Evolutionary conservation across 2,113 vertebrate genomes (phyloP).

Genomic region (Lophura nycthemera): DNA sequence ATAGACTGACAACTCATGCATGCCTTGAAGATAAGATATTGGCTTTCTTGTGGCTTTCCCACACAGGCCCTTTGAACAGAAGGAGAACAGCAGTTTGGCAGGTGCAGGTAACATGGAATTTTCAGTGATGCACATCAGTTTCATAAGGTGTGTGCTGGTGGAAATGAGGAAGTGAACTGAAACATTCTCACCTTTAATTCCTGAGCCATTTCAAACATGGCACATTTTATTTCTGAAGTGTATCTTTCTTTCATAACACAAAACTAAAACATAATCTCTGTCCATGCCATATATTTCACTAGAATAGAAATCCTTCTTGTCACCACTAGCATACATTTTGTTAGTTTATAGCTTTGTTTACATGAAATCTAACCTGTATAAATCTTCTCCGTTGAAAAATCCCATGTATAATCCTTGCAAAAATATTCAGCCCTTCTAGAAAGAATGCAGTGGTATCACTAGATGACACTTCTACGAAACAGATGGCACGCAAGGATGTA

Average conservation of each 20-base stretch:
- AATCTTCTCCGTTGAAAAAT: neutral
- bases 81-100: neutral
- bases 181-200: neutral
- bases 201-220: neutral
- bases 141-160: neutral
- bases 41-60: neutral
- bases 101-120: neutral
- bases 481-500: neutral
- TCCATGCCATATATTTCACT: neutral
- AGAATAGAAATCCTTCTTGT: neutral
- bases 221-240: neutral
- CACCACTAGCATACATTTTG: neutral
- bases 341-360: neutral
- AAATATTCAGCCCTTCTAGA: neutral
- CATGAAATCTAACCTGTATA: neutral
- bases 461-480: neutral
- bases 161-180: neutral
- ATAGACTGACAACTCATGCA: neutral
- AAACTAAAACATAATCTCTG: neutral
- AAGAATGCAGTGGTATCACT: neutral
- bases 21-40: neutral
- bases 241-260: neutral
- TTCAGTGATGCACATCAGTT: neutral
- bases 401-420: neutral
- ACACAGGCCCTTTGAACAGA: rapidly evolving